Conservation (phyloP, 1,140 invertebrate species). For the Drosophila santomea region DNA sequence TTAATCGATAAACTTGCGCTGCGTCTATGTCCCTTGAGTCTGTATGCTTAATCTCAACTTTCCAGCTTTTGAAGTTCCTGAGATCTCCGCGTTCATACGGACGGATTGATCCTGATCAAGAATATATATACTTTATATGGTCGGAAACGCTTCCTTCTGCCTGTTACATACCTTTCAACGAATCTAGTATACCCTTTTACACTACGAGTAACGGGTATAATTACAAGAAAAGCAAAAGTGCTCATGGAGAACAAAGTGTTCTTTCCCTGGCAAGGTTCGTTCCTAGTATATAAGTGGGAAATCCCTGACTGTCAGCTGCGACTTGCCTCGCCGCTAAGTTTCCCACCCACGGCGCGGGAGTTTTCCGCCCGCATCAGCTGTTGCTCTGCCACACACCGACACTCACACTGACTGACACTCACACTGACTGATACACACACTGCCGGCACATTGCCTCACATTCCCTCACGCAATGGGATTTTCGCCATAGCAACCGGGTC, state of each 20-base stretch:
- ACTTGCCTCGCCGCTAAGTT: neutral
- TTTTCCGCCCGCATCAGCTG: constrained; percentile 39
- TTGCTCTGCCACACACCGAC: constrained; percentile 1
- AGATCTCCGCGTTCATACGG: too few relatives aligned
- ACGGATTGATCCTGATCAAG: too few relatives aligned
- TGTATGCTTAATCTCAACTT: too few relatives aligned
- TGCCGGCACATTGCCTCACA: constrained; percentile 28
- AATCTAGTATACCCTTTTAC: too few relatives aligned
- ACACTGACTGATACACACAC: neutral
- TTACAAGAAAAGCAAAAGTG: neutral
- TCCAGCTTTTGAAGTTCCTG: too few relatives aligned
- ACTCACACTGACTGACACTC: too few relatives aligned
- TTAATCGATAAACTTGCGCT: too few relatives aligned
- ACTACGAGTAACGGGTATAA: neutral
- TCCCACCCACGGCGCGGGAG: constrained; percentile 12
- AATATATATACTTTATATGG: too few relatives aligned
- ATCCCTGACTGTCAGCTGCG: constrained; percentile 22
- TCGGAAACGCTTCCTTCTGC: too few relatives aligned
- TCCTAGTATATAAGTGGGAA: constrained; percentile 3
- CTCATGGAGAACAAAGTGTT: too few relatives aligned
- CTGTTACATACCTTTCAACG: too few relatives aligned
- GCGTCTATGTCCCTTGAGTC: too few relatives aligned
- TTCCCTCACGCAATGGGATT: constrained; percentile 47
- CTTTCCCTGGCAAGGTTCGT: neutral
- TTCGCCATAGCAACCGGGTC: constrained; percentile 70